These are phyloP conservation scores for Rambutsinella grinnellia DNA, from an alignment of 2,888 invertebrate species.

Conservation along the genomic window DNA sequence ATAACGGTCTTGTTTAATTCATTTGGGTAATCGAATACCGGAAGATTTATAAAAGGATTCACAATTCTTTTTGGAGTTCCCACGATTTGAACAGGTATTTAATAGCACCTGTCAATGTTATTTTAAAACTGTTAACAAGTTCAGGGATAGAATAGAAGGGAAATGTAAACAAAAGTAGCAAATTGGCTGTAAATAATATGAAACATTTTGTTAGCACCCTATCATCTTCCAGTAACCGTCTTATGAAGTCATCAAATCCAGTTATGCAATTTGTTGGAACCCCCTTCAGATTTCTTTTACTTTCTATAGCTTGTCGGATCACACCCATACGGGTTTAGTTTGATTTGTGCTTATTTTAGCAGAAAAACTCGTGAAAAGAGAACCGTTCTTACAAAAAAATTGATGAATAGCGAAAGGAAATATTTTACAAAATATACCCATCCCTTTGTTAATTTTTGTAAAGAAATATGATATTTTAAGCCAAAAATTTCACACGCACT, in stretches of 20 bases:
- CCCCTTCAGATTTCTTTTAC: neutral
- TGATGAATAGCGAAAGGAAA: constrained; percentile 27
- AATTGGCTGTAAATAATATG: neutral
- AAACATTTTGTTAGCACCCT: neutral
- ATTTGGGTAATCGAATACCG: too few species aligned
- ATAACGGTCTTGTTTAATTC: too few species aligned
- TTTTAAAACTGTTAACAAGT: neutral
- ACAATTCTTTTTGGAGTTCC: too few species aligned
- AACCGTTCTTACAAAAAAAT: neutral
- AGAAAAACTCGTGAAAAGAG: neutral
- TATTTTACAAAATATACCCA: constrained; percentile 24
- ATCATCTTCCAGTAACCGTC: neutral
- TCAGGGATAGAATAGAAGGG: neutral
- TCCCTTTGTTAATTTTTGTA: constrained; percentile 6
- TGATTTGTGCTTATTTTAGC: too few species aligned
- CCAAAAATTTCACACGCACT: constrained; percentile 64
- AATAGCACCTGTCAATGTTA: neutral
- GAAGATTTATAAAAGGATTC: too few species aligned
- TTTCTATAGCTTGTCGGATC: neutral
- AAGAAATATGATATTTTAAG: constrained; percentile 40
- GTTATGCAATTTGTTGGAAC: neutral
- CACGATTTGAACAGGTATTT: constrained; percentile 17
- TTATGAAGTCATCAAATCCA: constrained; percentile 42
- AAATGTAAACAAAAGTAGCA: neutral
- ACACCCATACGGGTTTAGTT: too few species aligned